These are phyloP conservation scores for Aphodius granarius DNA, from an alignment of 2,888 invertebrate species.

Conservation along the genomic window DNA sequence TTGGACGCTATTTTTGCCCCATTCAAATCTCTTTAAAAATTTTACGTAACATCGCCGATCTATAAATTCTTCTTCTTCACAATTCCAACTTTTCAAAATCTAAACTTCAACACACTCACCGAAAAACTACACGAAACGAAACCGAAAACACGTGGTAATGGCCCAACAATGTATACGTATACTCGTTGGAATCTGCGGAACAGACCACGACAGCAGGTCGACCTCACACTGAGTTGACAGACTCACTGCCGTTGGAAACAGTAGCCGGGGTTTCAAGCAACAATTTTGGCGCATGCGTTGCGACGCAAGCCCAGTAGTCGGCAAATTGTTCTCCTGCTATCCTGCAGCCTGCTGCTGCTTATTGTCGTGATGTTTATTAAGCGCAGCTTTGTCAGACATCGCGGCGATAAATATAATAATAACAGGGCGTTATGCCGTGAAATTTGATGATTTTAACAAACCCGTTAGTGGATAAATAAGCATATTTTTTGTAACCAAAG, in stretches of 20 bases:
- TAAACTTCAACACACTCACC: neutral
- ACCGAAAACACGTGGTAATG: neutral
- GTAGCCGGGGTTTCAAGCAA: constrained; percentile 3
- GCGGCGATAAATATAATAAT: neutral
- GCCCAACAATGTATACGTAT: too few species aligned
- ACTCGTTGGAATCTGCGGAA: too few species aligned
- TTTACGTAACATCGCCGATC: neutral
- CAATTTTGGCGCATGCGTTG: neutral
- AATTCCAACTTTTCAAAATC: neutral
- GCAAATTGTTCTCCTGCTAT: neutral
- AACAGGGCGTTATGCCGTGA: neutral
- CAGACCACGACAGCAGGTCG: neutral
- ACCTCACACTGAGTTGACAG: constrained; percentile 9
- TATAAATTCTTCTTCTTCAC: neutral
- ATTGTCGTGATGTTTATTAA: neutral
- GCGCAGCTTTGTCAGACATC: neutral
- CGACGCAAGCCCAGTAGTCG: neutral
- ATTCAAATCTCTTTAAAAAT: neutral
- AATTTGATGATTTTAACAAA: neutral
- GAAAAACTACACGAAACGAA: neutral
- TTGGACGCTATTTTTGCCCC: neutral
- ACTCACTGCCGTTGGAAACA: neutral
- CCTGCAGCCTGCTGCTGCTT: neutral
- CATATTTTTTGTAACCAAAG: too few species aligned
- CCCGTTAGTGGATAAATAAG: neutral